phyloP scores from a whole-genome alignment of 2,888 invertebrate genomes.

The Ophioninae sp. region DNA sequence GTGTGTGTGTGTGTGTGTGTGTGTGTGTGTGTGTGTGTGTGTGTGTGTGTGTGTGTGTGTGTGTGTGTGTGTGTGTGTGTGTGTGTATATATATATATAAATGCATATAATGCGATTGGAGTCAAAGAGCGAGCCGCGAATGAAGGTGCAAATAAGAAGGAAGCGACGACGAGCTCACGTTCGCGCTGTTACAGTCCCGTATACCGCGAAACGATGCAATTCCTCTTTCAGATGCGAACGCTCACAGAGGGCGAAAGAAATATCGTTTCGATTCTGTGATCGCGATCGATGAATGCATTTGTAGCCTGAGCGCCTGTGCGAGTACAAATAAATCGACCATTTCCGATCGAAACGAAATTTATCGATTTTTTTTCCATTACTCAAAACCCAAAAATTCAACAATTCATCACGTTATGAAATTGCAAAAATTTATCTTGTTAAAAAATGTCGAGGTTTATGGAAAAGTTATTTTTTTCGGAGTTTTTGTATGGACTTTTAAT shows the following conservation, averaged over 20 bases:
- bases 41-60: background rate
- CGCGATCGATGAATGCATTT: constrained; percentile 17
- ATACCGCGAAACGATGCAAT: background rate
- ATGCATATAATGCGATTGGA: background rate
- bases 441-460: too few relatives aligned
- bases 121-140: background rate
- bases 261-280: background rate
- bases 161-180: constrained; percentile 14
- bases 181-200: background rate
- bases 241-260: background rate
- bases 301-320: background rate
- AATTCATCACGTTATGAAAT: too few relatives aligned
- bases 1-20: background rate
- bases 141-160: background rate
- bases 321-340: background rate
- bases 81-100: too few relatives aligned
- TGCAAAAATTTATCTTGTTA: too few relatives aligned
- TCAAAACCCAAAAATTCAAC: too few relatives aligned
- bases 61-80: too few relatives aligned
- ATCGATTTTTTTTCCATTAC: background rate
- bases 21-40: background rate
- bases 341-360: background rate
- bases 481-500: too few relatives aligned
- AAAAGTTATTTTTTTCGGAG: too few relatives aligned
- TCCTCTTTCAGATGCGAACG: background rate